Base-by-base conservation (phyloP, 2,888 invertebrate species). In the Germaria angustata region DNA sequence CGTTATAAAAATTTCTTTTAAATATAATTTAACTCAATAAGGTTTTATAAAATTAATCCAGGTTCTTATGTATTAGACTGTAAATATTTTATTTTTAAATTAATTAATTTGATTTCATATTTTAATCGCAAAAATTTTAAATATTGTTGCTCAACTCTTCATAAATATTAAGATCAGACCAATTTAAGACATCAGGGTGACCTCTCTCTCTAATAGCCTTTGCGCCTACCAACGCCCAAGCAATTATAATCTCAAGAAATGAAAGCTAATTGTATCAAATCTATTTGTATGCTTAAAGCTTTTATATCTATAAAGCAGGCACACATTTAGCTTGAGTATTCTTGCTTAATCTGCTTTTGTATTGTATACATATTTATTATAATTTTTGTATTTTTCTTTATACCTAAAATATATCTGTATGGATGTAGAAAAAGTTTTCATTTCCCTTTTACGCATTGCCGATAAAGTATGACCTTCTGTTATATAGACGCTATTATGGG, bases 251-350 rank as follows among this genome's bases (percentile, higher is more conserved):
- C 2, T 17, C 7, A 32, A 57, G 15, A 15, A 59, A 36, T 3
- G 24, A 49, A 55, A 53, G 49, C n/a, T 22, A n/a, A 4, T 9
- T 17, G 5, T 59, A 15, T 32, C 17, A 7, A 13, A n/a, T 39
- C 51, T 59, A 34, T 51, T 39, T 72, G 11, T 63, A 22, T 63
- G 57, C 39, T n/a, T 71, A 55, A 57, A 57, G 11, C 22, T 11
- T 9, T 46, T 9, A n/a, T 57, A 63, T 55, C 24, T 72, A 72
- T 73, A 46, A 53, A 34, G 36, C 66, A 80, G 34, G n/a, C 53
- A 53, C 11, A 55, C 39, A 34, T 32, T 57, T 15, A n/a, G 44
- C 55, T 22, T 71, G 44, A 28, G 20, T 68, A 17, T 39, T 53
- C 28, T 53, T n/a, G 24, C 15, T 51, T 51, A 49, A 61, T 61